A percentile compares a stretch with the other conserved stretches of the same genome.
These are phyloP conservation scores for Graptemys geographica DNA, from an alignment of 2,797 vertebrate genomes.

Conservation along the genomic window DNA sequence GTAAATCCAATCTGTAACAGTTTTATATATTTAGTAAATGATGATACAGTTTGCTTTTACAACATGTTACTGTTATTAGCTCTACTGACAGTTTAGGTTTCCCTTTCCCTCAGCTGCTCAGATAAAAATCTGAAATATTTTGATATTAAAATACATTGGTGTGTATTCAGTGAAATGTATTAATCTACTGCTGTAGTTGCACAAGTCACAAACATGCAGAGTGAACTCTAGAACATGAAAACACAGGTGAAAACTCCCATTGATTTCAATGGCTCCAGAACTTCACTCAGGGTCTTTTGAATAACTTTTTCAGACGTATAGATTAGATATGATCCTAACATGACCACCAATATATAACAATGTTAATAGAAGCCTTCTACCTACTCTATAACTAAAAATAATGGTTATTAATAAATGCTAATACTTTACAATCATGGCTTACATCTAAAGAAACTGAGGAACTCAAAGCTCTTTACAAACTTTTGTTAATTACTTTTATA, in stretches of 20 bases:
- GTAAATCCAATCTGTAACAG: not conserved
- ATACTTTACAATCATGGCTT: not conserved
- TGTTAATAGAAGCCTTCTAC: not conserved
- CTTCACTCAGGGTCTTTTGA: not conserved
- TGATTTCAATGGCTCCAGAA: not conserved
- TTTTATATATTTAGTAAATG: not conserved
- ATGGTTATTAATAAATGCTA: not conserved
- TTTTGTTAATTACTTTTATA: not conserved
- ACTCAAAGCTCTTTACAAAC: not conserved
- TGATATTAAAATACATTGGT: not conserved
- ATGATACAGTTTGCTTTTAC: not conserved
- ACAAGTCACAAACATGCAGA: not conserved
- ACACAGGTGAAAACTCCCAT: not conserved
- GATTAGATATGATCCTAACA: not conserved
- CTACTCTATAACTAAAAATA: not conserved
- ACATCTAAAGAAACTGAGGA: not conserved
- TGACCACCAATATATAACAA: not conserved
- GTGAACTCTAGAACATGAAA: not conserved
- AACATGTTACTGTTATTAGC: not conserved
- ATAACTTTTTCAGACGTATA: not conserved
- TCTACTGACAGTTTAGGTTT: not conserved
- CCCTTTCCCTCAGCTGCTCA: not conserved
- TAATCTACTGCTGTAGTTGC: not conserved
- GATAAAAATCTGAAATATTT: not conserved
- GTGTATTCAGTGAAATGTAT: not conserved